A percentile compares a stretch with the other conserved stretches of the same genome.
Evolutionary conservation across 1,140 invertebrate species (phyloP).

Genomic region (Drosophila nigromelanica): DNA sequence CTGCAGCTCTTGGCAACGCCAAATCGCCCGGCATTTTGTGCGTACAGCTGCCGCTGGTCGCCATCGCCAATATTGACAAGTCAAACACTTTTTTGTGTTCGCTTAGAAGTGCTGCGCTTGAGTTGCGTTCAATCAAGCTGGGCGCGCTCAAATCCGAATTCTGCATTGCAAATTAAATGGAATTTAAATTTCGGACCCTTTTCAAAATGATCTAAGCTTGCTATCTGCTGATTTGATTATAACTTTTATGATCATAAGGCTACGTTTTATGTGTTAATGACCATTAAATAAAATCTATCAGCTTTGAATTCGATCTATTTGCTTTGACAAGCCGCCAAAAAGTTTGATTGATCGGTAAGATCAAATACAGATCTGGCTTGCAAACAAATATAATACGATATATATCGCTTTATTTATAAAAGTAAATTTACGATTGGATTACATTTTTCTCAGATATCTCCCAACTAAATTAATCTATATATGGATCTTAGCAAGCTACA

Average conservation of each 20-base stretch:
- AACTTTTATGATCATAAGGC: too few species aligned
- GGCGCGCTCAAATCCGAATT: constrained; percentile 28
- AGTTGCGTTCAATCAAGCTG: constrained; percentile 58
- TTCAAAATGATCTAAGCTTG: too few species aligned
- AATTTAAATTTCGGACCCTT: neutral
- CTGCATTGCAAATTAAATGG: constrained; percentile 16
- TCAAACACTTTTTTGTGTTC: constrained; percentile 49
- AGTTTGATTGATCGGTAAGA: too few species aligned
- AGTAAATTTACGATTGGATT: too few species aligned
- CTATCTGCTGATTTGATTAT: neutral
- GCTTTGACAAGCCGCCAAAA: neutral
- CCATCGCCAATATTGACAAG: constrained; percentile 50
- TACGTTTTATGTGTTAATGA: neutral
- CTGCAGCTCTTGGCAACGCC: neutral
- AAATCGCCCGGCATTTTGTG: constrained; percentile 7
- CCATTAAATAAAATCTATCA: neutral
- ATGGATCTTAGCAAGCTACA: neutral
- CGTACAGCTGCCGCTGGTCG: constrained; percentile 4
- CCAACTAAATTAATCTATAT: neutral
- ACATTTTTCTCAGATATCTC: too few species aligned
- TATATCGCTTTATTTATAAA: neutral
- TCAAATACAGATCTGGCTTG: too few species aligned
- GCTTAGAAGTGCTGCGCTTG: constrained; percentile 34
- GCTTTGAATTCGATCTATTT: neutral
- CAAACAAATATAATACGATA: too few species aligned